Base-by-base conservation (phyloP, 2,113 vertebrate species). In the Dunckerocampus dactyliophorus region DNA sequence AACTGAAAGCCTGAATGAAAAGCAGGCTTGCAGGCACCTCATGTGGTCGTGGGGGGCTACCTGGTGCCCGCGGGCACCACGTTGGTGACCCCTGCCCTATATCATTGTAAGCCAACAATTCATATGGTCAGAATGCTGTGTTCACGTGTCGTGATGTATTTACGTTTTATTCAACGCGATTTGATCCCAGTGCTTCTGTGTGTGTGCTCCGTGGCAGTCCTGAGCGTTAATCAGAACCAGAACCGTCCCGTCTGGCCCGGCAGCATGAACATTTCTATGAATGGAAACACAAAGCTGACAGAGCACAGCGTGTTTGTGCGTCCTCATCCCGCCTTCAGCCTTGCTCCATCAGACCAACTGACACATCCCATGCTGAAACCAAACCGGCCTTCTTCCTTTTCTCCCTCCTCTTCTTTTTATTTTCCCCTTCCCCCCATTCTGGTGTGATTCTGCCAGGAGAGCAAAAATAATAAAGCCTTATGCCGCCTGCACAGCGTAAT, bases 401-500 rank as follows among this genome's bases (percentile, higher is more conserved):
- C 59, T 10, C 59, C 1, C 51, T 8, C 49, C 14, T 42, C 3
- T 55, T 19, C 47, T 50, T 28, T 3, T 34, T 45, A 9, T n/a
- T 57, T 8, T 22, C 13, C 48, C 19, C 21, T 0, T 52, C 13
- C 20, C 69, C n/a, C 71, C 58, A 63, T 39, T 53, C 56, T 56
- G 17, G 20, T 74, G 76, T 73, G 76, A 78, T 85, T 84, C 67
- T 69, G 74, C 79, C 62, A 79, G 76, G 46, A 72, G 81, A 82
- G 67, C 74, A 79, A 70, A 65, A 80, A 80, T 81, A 87, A 85
- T 83, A 81, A 82, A 83, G 69, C 57, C 50, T 67, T 64, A 74
- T 76, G 55, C 69, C 39, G 59, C 77, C 75, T 82, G 75, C 72
- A 62, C 62, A 47, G 67, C 60, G 68, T 81, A 81, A 86, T 79